phyloP scores from a whole-genome alignment of 2,113 vertebrate species.

The Takifugu flavidus region DNA sequence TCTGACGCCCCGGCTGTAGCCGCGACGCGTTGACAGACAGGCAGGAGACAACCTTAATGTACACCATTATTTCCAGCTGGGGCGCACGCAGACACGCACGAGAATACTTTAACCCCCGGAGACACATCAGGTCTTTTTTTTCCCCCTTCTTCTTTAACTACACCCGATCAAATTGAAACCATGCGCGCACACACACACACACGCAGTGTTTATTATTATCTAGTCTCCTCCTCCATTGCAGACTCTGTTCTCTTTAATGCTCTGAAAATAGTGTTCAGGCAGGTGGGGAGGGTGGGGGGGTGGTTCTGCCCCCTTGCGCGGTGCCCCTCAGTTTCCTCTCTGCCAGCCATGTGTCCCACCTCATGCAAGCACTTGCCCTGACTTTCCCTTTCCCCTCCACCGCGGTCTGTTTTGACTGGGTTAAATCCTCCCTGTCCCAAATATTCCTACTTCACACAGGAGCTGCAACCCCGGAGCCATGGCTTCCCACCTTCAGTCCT shows the following conservation, averaged over 20 bases:
- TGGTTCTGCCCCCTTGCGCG: conserved; percentile 21
- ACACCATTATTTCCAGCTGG: conserved; percentile 48
- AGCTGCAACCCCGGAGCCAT: conserved; percentile 21
- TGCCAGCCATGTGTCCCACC: conserved; percentile 31
- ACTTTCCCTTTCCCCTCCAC: conserved; percentile 23
- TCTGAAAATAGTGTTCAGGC: conserved; percentile 59
- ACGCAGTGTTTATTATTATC: conserved; percentile 55
- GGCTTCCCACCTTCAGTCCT: neutral
- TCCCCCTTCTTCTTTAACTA: neutral
- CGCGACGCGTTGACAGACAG: conserved; percentile 51
- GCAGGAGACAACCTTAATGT: conserved; percentile 55
- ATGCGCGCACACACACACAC: conserved; percentile 14
- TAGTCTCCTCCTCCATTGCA: conserved; percentile 19
- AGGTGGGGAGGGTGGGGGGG: neutral
- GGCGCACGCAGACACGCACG: conserved; percentile 18
- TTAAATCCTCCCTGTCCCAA: conserved; percentile 45
- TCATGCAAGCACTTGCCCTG: conserved; percentile 39
- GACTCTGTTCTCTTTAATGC: conserved; percentile 48
- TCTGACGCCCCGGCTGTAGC: conserved; percentile 56
- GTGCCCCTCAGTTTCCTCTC: conserved; percentile 22
- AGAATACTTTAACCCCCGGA: conserved; percentile 21
- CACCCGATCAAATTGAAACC: conserved; percentile 45
- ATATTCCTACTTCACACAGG: conserved; percentile 34
- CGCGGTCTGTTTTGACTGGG: conserved; percentile 56
- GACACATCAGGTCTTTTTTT: conserved; percentile 4